Evolutionary conservation across 2,113 vertebrate genomes (phyloP).

Genomic region (Tonatia bakeri): DNA sequence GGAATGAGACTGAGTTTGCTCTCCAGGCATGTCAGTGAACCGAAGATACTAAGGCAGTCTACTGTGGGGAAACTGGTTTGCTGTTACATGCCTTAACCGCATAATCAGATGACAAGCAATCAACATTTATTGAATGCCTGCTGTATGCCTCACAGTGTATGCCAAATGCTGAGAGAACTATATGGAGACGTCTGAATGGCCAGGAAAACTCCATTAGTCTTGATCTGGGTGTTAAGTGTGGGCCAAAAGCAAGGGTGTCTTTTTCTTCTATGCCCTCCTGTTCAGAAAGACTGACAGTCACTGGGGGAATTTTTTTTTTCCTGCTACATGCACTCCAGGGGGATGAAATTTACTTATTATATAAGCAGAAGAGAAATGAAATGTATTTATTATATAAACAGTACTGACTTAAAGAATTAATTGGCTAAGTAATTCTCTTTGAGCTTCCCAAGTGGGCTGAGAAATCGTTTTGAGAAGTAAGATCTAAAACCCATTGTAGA

Average conservation of each 20-base stretch:
- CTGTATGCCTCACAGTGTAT: not conserved
- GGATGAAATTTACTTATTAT: conserved; percentile 18
- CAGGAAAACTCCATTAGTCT: no score
- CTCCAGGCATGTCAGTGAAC: not conserved
- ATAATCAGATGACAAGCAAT: not conserved
- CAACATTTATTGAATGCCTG: conserved; percentile 7
- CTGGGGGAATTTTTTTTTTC: not conserved
- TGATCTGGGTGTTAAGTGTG: no score
- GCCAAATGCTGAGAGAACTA: not conserved
- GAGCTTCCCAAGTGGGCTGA: not conserved
- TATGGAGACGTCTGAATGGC: no score
- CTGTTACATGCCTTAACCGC: not conserved
- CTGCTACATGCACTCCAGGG: not conserved
- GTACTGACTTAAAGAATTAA: not conserved
- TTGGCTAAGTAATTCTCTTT: not conserved
- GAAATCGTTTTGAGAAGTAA: not conserved
- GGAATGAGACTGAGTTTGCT: not conserved
- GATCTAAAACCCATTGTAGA: not conserved
- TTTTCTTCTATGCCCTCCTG: not conserved
- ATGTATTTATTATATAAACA: not conserved
- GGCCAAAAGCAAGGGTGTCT: not conserved
- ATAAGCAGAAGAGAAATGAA: not conserved
- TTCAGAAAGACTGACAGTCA: not conserved
- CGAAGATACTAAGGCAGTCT: not conserved
- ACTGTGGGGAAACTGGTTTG: not conserved